Conservation (phyloP, 2,797 vertebrate species). For the Bradypodion ventrale region DNA sequence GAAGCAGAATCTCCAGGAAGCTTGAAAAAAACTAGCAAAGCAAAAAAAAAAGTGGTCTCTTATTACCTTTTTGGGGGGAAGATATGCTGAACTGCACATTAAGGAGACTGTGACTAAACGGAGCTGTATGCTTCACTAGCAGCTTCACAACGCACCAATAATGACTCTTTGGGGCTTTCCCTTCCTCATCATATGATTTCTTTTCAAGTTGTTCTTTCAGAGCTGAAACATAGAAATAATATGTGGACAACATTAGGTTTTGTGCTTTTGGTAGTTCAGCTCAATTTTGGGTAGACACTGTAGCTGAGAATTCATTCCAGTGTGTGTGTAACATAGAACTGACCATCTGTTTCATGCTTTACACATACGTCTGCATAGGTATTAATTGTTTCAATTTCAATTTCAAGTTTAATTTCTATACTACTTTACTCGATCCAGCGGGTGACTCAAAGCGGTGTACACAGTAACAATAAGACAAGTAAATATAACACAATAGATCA, state of each 20-base stretch:
- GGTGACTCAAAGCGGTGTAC: too few relatives aligned
- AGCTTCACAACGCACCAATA: conserved; percentile 3
- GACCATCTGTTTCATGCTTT: conserved; percentile 51
- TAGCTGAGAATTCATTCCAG: conserved; percentile 39
- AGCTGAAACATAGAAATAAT: conserved; percentile 14
- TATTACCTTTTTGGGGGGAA: background rate
- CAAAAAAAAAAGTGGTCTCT: conserved; percentile 26
- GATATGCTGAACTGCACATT: background rate
- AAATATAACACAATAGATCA: too few relatives aligned
- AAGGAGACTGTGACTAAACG: conserved; percentile 6
- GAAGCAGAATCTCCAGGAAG: background rate
- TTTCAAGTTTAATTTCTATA: too few relatives aligned
- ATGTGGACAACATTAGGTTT: conserved; percentile 33
- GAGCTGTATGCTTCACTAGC: background rate
- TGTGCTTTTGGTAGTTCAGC: conserved; percentile 26
- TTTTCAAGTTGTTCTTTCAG: conserved; percentile 11
- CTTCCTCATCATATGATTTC: background rate
- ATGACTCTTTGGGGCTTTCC: rapidly evolving
- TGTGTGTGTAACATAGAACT: conserved; percentile 25
- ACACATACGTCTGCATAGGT: conserved; percentile 29
- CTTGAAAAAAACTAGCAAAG: background rate
- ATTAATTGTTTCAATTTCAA: too few relatives aligned
- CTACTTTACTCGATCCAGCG: too few relatives aligned
- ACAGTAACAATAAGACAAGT: too few relatives aligned
- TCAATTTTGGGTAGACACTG: conserved; percentile 27